These are phyloP conservation scores for Lasiurus borealis DNA, from an alignment of 2,113 vertebrate genomes.

Conservation along the genomic window DNA sequence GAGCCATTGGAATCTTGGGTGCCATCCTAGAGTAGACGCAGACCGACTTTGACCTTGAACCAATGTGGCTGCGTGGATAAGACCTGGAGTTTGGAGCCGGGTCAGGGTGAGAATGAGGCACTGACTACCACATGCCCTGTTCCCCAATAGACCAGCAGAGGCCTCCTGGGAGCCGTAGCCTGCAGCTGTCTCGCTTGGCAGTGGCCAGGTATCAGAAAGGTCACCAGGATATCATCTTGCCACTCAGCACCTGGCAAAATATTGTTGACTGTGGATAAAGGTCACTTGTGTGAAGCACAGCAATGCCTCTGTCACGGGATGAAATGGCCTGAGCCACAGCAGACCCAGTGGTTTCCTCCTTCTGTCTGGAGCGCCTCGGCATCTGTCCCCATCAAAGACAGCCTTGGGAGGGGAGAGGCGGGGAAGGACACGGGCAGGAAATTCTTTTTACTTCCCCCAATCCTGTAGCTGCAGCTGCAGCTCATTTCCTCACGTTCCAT, in stretches of 20 bases:
- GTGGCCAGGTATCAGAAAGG: neutral
- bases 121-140: neutral
- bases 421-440: conserved; percentile 12
- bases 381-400: conserved; percentile 8
- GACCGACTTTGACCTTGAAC: neutral
- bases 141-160: neutral
- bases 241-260: neutral
- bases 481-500: neutral
- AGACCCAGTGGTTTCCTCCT: neutral
- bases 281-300: neutral
- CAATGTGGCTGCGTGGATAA: neutral
- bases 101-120: neutral
- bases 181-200: neutral
- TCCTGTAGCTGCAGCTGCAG: neutral
- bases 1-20: neutral
- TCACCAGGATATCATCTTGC: conserved; percentile 10
- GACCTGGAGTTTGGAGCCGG: neutral
- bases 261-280: neutral
- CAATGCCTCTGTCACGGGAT: neutral
- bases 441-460: conserved; percentile 44
- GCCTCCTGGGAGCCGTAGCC: neutral
- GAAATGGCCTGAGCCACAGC: neutral
- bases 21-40: neutral
- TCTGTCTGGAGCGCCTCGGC: neutral
- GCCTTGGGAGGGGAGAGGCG: neutral